Evolutionary conservation across 2,888 invertebrate genomes (phyloP).

Genomic region (Sminthurinus aureus): DNA sequence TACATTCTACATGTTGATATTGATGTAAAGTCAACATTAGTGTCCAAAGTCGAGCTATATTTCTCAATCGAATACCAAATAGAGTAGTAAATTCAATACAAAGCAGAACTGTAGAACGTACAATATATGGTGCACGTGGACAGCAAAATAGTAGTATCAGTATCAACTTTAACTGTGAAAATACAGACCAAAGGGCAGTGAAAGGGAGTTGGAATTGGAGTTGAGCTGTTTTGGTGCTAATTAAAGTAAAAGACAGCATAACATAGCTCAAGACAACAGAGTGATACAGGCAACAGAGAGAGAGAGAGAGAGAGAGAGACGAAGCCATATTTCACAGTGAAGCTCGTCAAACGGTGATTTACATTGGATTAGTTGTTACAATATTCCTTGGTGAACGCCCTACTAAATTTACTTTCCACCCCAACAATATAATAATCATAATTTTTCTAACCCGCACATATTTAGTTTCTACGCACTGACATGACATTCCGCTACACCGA

Average conservation of each 20-base stretch:
- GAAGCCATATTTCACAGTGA: slow-evolving; percentile 44
- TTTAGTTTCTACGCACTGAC: neutral
- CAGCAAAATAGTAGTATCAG: no score
- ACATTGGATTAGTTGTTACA: slow-evolving; percentile 44
- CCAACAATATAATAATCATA: no score
- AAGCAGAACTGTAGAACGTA: no score
- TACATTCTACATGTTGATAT: no score
- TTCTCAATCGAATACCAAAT: no score
- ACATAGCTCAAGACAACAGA: neutral
- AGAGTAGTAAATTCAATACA: no score
- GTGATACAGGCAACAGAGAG: neutral
- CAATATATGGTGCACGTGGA: no score
- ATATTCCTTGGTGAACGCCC: slow-evolving; percentile 36
- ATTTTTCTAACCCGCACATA: no score
- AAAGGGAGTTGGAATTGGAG: neutral
- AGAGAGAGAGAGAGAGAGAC: slow-evolving; percentile 20
- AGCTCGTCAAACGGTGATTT: slow-evolving; percentile 50
- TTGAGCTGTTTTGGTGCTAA: neutral
- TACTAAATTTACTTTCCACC: neutral
- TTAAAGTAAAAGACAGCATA: neutral
- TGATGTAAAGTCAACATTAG: no score
- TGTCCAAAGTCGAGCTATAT: no score
- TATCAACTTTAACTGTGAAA: neutral
- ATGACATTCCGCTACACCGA: no score
- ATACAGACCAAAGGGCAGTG: neutral